Evolutionary conservation across 2,888 invertebrate species (phyloP).

Genomic region (Drosophila longiperda): DNA sequence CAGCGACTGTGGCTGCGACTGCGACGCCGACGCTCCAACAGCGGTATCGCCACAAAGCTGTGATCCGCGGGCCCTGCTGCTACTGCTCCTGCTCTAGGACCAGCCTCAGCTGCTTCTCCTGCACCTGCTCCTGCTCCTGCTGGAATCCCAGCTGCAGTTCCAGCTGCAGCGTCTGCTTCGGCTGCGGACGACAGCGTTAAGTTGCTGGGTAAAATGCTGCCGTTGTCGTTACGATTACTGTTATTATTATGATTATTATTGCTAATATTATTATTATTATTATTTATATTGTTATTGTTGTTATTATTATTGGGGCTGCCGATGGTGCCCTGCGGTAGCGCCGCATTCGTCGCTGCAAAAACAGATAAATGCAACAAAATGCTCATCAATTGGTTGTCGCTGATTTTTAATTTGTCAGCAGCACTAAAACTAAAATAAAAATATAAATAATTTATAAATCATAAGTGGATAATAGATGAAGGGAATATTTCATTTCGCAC

Average conservation of each 20-base stretch:
- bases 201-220: slow-evolving; percentile 20
- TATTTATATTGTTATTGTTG: slow-evolving; percentile 35
- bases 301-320: slow-evolving; percentile 36
- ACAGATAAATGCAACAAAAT: slow-evolving; percentile 11
- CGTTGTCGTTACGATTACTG: slow-evolving; percentile 34
- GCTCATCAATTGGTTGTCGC: slow-evolving; percentile 30
- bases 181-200: slow-evolving; percentile 12
- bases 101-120: background rate
- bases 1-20: slow-evolving; percentile 65
- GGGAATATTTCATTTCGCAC: slow-evolving; percentile 30
- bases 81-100: slow-evolving; percentile 1
- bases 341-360: slow-evolving; percentile 7
- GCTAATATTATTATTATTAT: slow-evolving; percentile 29
- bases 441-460: background rate
- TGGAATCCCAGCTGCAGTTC: background rate
- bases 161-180: background rate
- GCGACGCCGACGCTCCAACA: slow-evolving; percentile 63
- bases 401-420: slow-evolving; percentile 25
- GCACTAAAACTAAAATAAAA: background rate
- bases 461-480: slow-evolving; percentile 11
- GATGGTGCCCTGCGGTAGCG: slow-evolving; percentile 36
- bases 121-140: background rate
- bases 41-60: slow-evolving; percentile 64
- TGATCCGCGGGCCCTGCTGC: slow-evolving; percentile 21
- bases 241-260: slow-evolving; percentile 29